A percentile compares a stretch with the other conserved stretches of the same genome.
These are phyloP conservation scores for Tricholaema leucomelas DNA, from an alignment of 2,113 vertebrate species.

Conservation along the genomic window DNA sequence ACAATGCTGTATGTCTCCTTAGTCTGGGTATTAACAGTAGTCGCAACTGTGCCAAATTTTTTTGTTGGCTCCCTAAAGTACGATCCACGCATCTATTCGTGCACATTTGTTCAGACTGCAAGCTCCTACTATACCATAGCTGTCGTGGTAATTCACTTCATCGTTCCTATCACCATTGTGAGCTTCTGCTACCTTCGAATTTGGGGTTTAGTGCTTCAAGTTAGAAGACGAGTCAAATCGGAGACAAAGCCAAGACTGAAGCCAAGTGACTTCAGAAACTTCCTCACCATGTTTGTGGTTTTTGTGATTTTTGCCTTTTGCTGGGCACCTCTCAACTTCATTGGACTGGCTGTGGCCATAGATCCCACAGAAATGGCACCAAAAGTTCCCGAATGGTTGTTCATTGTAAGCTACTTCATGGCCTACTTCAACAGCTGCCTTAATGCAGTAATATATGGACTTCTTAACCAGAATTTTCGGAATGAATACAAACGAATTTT, in stretches of 20 bases:
- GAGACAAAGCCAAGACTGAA: slow-evolving; percentile 77
- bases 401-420: slow-evolving; percentile 92
- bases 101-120: slow-evolving; percentile 88
- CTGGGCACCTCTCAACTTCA: slow-evolving; percentile 92
- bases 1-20: slow-evolving; percentile 84
- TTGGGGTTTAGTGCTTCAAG: slow-evolving; percentile 89
- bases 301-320: slow-evolving; percentile 93
- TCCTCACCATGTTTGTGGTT: slow-evolving; percentile 92
- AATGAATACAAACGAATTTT: slow-evolving; percentile 90
- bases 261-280: slow-evolving; percentile 85
- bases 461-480: slow-evolving; percentile 92
- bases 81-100: slow-evolving; percentile 87
- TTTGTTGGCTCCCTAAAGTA: slow-evolving; percentile 89
- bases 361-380: slow-evolving; percentile 81
- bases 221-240: slow-evolving; percentile 83
- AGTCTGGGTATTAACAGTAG: slow-evolving; percentile 82
- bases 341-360: slow-evolving; percentile 87
- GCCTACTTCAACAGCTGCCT: slow-evolving; percentile 96
- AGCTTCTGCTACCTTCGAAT: slow-evolving; percentile 92
- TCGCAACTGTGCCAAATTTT: slow-evolving; percentile 87
- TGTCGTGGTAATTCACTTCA: slow-evolving; percentile 87
- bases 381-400: slow-evolving; percentile 88
- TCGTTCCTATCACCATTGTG: slow-evolving; percentile 87
- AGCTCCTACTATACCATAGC: slow-evolving; percentile 85
- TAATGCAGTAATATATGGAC: slow-evolving; percentile 89